phyloP scores from a whole-genome alignment of 2,888 invertebrate species.

The Cotesia congregata region DNA sequence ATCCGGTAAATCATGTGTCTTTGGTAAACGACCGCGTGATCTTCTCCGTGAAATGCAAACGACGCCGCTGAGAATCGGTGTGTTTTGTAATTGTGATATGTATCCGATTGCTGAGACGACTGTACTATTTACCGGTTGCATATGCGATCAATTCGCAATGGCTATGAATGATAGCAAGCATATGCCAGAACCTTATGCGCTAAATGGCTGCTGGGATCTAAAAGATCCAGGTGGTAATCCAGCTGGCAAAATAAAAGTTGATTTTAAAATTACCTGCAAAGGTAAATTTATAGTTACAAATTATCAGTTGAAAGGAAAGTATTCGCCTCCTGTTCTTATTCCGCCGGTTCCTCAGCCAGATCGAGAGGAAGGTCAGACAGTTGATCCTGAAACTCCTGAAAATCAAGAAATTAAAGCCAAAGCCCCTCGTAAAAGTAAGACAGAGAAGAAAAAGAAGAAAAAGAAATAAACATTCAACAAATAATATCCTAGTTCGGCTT shows the following conservation, averaged over 20 bases:
- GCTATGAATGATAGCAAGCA: conserved; percentile 59
- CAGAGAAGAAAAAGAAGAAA: conserved; percentile 36
- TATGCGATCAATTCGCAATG: conserved; percentile 66
- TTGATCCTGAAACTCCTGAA: conserved; percentile 40
- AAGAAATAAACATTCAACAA: conserved; percentile 17
- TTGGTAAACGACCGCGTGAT: conserved; percentile 60
- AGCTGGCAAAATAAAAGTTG: conserved; percentile 58
- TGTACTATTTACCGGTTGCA: conserved; percentile 60
- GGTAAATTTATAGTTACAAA: conserved; percentile 59
- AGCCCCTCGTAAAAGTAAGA: conserved; percentile 34
- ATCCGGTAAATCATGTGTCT: conserved; percentile 62
- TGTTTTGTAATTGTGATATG: conserved; percentile 62
- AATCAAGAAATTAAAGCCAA: conserved; percentile 25
- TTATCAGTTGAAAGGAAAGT: conserved; percentile 56
- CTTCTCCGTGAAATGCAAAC: conserved; percentile 59
- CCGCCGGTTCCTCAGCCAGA: conserved; percentile 54
- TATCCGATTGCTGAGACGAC: conserved; percentile 64
- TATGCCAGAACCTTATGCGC: conserved; percentile 59
- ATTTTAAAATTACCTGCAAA: conserved; percentile 58
- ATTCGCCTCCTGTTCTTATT: conserved; percentile 38
- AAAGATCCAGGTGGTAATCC: conserved; percentile 62
- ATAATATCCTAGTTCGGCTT: not conserved
- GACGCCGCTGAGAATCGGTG: conserved; percentile 58
- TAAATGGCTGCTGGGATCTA: conserved; percentile 56
- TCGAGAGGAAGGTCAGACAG: conserved; percentile 49